phyloP scores from a whole-genome alignment of 2,113 vertebrate species.

The Fulica atra region DNA sequence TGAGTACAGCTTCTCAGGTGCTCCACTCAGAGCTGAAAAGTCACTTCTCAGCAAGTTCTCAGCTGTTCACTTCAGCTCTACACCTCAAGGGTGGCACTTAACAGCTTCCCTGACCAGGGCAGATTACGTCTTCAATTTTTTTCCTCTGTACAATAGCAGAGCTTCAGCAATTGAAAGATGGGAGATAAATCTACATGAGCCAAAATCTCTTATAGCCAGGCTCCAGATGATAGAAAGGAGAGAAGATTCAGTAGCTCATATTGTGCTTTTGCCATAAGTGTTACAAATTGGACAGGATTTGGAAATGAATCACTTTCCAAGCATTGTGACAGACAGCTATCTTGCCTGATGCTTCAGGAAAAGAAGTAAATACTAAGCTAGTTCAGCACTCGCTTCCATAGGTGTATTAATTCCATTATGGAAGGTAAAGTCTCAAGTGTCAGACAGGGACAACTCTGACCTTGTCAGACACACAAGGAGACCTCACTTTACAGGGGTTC shows the following conservation, averaged over 20 bases:
- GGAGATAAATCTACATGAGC: not conserved
- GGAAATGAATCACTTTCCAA: not conserved
- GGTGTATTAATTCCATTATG: not conserved
- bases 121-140: not conserved
- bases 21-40: not conserved
- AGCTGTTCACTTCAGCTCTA: not conserved
- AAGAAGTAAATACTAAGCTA: not conserved
- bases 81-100: accelerated
- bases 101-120: not conserved
- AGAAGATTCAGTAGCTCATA: not conserved
- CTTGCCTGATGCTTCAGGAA: not conserved
- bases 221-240: not conserved
- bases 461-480: not conserved
- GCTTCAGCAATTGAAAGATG: not conserved
- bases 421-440: not conserved
- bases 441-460: not conserved
- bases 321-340: not conserved
- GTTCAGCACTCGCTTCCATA: not conserved
- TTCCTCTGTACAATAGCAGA: not conserved
- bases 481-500: not conserved
- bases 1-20: not conserved
- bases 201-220: not conserved
- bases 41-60: not conserved
- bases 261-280: not conserved
- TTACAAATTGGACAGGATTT: not conserved